Evolutionary conservation across 2,113 vertebrate species (phyloP), one percentile per base, ranked within the genome.

Genomic region (Orientallactaga bullata): DNA sequence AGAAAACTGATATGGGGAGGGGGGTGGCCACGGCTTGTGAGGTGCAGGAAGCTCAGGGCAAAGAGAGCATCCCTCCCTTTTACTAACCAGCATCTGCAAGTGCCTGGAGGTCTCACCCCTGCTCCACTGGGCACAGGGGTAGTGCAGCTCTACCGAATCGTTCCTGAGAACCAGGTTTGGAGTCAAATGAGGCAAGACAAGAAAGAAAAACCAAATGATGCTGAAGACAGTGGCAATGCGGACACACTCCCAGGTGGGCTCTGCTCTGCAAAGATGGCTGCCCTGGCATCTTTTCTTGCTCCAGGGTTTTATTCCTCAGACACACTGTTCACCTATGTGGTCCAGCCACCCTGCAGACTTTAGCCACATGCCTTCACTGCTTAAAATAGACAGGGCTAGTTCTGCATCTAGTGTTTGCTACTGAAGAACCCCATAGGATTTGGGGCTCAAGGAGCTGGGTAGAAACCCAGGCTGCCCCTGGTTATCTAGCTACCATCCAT

Each of bases 311-410:
- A 11, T 5, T 55, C 58, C n/a, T 39, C 58, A 39, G 78, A 17
- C 16, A 18, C 8, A 5, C 65, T n/a, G 26, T 68, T 55, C 37
- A 10, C 9, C 6, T 2, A 60, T 18, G 0, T 1, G 13, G 0
- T 15, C 28, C 23, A 17, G 60, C 35, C 63, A 32, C 37, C 69
- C 78, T 18, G 2, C 15, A 0, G 12, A 61, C 58, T 66, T n/a
- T 73, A 4, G 1, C 55, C 2, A 47, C 20, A 69, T 11, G 13
- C 12, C 58, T 72, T 47, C 28, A 1, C 76, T 84, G 72, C 73
- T 81, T 35, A 26, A 26, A 32, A 63, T 2, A 21, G 55, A 39
- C 39, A n/a, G 60, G 21, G 4, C 42, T 7, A 32, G 24, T 6
- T 42, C 76, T 32, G 63, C 30, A 65, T 61, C 78, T 37, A 20